These are phyloP conservation scores for Pollicipes pollicipes DNA, from an alignment of 1,140 invertebrate species.

Conservation along the genomic window DNA sequence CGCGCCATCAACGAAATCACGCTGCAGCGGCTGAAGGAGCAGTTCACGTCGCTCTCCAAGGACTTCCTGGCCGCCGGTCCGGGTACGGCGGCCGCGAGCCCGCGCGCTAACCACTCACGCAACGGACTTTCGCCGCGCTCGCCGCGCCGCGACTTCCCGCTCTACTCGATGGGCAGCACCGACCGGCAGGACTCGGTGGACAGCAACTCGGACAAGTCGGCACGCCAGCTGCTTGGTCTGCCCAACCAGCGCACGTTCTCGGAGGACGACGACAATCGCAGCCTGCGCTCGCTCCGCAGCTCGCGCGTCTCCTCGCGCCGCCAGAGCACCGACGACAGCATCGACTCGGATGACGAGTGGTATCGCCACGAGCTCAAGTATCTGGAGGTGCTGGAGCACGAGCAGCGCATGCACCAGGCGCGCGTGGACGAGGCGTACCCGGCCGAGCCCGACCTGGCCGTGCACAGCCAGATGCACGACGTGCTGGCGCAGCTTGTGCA, in stretches of 20 bases:
- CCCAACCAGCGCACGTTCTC: conserved; percentile 32
- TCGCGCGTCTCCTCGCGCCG: conserved; percentile 67
- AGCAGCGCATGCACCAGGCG: conserved; percentile 49
- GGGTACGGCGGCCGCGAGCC: too few species aligned
- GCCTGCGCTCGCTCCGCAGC: conserved; percentile 64
- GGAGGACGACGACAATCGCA: conserved; percentile 64
- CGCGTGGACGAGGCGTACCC: conserved; percentile 37
- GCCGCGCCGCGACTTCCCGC: neutral
- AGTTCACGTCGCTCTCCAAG: too few species aligned
- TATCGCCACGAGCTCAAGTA: conserved; percentile 73
- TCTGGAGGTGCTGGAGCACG: conserved; percentile 52
- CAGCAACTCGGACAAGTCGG: neutral
- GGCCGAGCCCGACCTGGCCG: conserved; percentile 22
- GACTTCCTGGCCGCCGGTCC: too few species aligned
- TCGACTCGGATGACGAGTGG: conserved; percentile 84
- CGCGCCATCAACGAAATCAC: too few species aligned
- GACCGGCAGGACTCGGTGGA: neutral
- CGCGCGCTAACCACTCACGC: too few species aligned
- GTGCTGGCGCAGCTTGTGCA: conserved; percentile 17
- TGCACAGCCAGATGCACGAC: conserved; percentile 17
- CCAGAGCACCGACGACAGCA: conserved; percentile 80
- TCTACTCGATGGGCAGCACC: neutral
- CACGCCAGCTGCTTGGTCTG: conserved; percentile 39
- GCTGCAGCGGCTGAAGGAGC: too few species aligned
- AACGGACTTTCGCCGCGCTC: neutral